Base-by-base conservation (phyloP, 2,888 invertebrate genomes). In the Brassicogethes aeneus region DNA sequence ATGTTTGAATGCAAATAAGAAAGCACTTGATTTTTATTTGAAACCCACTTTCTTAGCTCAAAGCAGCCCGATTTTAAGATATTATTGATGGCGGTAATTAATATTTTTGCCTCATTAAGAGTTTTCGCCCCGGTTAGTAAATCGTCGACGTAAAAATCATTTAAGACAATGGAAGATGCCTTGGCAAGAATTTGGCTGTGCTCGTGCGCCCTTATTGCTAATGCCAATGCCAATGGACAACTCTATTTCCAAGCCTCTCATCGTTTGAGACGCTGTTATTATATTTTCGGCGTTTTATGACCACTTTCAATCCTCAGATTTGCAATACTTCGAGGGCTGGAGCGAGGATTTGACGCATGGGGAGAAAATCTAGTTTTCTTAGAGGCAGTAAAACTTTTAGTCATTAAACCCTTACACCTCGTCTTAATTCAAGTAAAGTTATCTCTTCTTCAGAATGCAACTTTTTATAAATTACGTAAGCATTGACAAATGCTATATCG, bases 401-500 rank as follows among this genome's bases (percentile, higher is more conserved):
- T 37, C 29, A n/a, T n/a, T 5, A 35, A 17, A 16, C 40, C 43
- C 14, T 13, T 16, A 44, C 31, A 38, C 35, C 16, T 33, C 45
- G 23, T 38, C 47, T n/a, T 32, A 43, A 47, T 23, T 46, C n/a
- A n/a, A n/a, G n/a, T n/a, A n/a, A n/a, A 38, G 16, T 41, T 17
- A 15, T 1, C 16, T 16, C 39, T 32, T 16, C 41, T n/a, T n/a
- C n/a, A n/a, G n/a, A n/a, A n/a, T n/a, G n/a, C 13, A 15, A 48
- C 38, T 37, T 39, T 39, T 31, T 40, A 23, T 42, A 45, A 10
- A 52, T 31, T 15, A 41, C 40, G 40, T 41, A 43, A 14, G 43
- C 38, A 40, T 49, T 53, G 16, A 56, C 48, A 43, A 55, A 52
- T 17, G 44, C 42, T 3, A 54, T 51, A 17, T 54, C 53, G 15